These are phyloP conservation scores for Chiropotes sagulatus DNA, from an alignment of 2,797 vertebrate species.

Conservation along the genomic window DNA sequence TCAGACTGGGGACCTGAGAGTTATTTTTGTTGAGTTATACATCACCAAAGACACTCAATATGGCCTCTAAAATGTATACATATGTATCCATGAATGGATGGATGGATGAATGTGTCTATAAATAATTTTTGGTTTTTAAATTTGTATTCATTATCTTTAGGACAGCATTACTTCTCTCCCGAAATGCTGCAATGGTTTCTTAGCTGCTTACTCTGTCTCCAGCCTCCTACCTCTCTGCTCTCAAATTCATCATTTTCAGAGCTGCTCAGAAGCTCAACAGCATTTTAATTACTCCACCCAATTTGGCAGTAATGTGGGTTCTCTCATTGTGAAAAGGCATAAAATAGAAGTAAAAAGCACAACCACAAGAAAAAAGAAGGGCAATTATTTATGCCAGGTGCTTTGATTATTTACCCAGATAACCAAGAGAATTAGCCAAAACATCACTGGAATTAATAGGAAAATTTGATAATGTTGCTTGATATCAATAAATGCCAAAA, in stretches of 20 bases:
- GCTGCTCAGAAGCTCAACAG: not conserved
- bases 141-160: not conserved
- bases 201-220: not conserved
- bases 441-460: not conserved
- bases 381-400: not conserved
- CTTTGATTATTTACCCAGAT: not conserved
- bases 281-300: not conserved
- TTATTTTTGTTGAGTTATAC: not conserved
- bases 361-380: not conserved
- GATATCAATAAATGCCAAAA: not conserved
- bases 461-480: not conserved
- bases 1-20: not conserved
- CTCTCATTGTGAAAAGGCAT: not conserved
- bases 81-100: not conserved
- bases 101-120: not conserved
- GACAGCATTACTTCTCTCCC: not conserved
- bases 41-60: not conserved
- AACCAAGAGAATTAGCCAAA: not conserved
- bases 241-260: not conserved
- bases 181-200: not conserved
- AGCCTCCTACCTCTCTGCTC: not conserved
- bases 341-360: not conserved
- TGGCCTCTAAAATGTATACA: not conserved
- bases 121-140: not conserved
- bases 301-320: not conserved